Evolutionary conservation across 1,140 invertebrate species (phyloP), one percentile per base, ranked within the genome.

Genomic region (Psilanteris sp.): DNA sequence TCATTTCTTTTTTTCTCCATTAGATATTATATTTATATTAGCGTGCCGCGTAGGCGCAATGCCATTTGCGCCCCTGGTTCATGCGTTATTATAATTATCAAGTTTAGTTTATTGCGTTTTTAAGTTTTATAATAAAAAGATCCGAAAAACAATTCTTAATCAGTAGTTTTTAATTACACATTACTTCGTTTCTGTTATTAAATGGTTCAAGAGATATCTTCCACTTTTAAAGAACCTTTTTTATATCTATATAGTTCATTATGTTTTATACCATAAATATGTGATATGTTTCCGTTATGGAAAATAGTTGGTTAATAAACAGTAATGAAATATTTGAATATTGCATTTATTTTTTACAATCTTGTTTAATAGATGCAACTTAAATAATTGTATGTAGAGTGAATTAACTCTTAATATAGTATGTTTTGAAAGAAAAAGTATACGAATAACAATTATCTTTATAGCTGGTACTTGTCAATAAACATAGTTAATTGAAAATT

Each of bases 71-170:
- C n/a, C n/a, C n/a, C n/a, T n/a, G n/a, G n/a, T n/a, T n/a, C n/a
- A n/a, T n/a, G n/a, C n/a, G n/a, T n/a, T n/a, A n/a, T 32, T 48
- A 54, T 26, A 11, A 73, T 66, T 73, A 32, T 14, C 50, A 16
- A 72, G 44, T 66, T 73, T 66, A 73, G 37, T 66, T 73, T 27
- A 62, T 72, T 73, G 27, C 22, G 36, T 66, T 73, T 73, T 66
- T 59, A 66, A 66, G 52, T 73, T 73, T 64, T 73, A 44, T 73
- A 73, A 66, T 66, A 62, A 72, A 68, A 43, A 44, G 13, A 41
- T 57, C 8, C 26, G 31, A 55, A 22, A 54, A 37, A 13, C 11
- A 44, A 59, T 13, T 70, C 32, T 64, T 64, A 64, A 43, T 32
- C 13, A 39, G 26, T 62, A 62, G 46, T 62, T 71, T 22, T 52